Evolutionary conservation across 2,888 invertebrate genomes (phyloP), one percentile per base, ranked within the genome.

Genomic region (Lamproptera curius): DNA sequence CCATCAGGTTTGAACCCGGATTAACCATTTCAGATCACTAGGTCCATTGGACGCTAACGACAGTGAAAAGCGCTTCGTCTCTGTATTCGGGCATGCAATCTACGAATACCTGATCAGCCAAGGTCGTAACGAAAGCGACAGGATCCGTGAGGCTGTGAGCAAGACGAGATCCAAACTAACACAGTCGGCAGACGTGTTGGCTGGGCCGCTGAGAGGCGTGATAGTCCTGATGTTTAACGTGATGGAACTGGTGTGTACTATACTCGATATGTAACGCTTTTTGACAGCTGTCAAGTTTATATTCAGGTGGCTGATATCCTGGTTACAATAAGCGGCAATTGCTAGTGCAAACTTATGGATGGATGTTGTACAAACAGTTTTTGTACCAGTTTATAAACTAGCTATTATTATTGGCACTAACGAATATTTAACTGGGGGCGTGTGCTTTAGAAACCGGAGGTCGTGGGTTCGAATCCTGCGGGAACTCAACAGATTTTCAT

Each of bases 21-120:
- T n/a, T n/a, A n/a, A n/a, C n/a, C n/a, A n/a, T 17, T 33, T 15
- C 40, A 46, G 46, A 26, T 39, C 46, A 1, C 40, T 46, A 1
- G 46, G 46, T 15, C 46, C 46, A 5, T 14, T 34, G 1, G 46
- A 46, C 16, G 26, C 16, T 10, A 15, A 13, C n/a, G 16, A 35
- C 13, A 11, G 5, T 3, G 16, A 40, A n/a, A 46, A 46, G 34
- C 46, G 40, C 11, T 46, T 46, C 39, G n/a, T 16, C n/a, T 39
- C 46, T 1, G 26, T 46, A 1, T 46, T 16, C 23, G 40, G 40
- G n/a, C 23, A 17, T 16, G 34, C 40, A 1, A 11, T 46, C 14
- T 15, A 40, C 2, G 34, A 39, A 15, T 46, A 46, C 8, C 23
- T 40, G 14, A 35, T 20, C 1, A 23, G 15, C 35, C 39, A 46